These are phyloP conservation scores for Zeuzera pyrina DNA, from an alignment of 2,888 invertebrate species.

Conservation along the genomic window DNA sequence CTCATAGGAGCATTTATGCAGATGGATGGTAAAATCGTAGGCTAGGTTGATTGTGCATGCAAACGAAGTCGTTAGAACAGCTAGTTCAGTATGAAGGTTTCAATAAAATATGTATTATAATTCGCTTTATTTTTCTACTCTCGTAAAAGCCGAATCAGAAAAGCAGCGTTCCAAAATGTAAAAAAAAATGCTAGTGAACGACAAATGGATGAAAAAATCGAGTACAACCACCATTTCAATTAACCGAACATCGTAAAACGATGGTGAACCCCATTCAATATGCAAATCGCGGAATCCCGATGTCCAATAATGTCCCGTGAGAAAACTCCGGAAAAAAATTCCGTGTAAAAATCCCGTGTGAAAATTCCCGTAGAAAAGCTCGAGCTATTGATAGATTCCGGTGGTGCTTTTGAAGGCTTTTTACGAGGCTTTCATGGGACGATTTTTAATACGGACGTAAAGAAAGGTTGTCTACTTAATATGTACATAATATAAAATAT, in stretches of 20 bases:
- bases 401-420: constrained; percentile 31
- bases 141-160: no score
- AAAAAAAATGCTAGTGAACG: no score
- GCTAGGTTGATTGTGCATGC: no score
- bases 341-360: constrained; percentile 13
- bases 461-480: constrained; percentile 17
- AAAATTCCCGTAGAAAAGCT: constrained; percentile 28
- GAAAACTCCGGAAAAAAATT: constrained; percentile 18
- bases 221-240: constrained; percentile 31
- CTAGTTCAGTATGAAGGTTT: no score
- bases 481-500: neutral
- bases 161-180: no score
- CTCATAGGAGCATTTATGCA: no score
- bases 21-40: no score
- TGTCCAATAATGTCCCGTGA: constrained; percentile 30
- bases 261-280: constrained; percentile 37
- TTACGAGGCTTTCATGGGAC: constrained; percentile 29
- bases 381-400: constrained; percentile 60
- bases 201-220: constrained; percentile 3
- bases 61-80: no score
- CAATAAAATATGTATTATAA: no score
- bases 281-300: constrained; percentile 51
- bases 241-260: constrained; percentile 28
- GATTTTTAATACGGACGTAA: constrained; percentile 23
- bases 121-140: no score